phyloP scores from a whole-genome alignment of 2,113 vertebrate species.

The Aepyceros melampus region DNA sequence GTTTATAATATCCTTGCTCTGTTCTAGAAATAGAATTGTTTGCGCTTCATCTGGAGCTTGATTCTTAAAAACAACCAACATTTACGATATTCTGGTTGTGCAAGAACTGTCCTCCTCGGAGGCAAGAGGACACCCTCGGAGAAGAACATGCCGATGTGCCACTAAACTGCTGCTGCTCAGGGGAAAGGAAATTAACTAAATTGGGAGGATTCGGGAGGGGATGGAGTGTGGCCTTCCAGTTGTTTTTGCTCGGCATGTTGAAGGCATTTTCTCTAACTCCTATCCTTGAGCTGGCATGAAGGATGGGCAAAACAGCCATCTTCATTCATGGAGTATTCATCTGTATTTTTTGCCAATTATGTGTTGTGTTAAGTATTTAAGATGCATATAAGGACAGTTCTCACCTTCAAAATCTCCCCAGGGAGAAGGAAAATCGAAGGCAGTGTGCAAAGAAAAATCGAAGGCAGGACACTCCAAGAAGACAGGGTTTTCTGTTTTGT shows the following conservation, averaged over 20 bases:
- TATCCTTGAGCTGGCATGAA: background rate
- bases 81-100: background rate
- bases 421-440: background rate
- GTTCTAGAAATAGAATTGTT: background rate
- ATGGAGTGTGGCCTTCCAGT: background rate
- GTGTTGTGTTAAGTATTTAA: background rate
- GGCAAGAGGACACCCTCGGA: background rate
- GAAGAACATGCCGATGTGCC: background rate
- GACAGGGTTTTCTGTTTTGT: background rate
- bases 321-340: background rate
- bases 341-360: background rate
- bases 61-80: background rate
- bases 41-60: background rate
- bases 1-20: background rate
- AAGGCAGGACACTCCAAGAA: background rate
- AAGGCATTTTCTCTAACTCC: background rate
- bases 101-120: background rate
- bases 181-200: background rate
- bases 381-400: background rate
- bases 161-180: background rate
- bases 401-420: background rate
- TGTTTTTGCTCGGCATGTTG: background rate
- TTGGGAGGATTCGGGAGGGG: background rate
- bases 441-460: background rate
- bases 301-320: background rate